Evolutionary conservation across 1,140 invertebrate species (phyloP).

Genomic region (Heliothis subflexa): DNA sequence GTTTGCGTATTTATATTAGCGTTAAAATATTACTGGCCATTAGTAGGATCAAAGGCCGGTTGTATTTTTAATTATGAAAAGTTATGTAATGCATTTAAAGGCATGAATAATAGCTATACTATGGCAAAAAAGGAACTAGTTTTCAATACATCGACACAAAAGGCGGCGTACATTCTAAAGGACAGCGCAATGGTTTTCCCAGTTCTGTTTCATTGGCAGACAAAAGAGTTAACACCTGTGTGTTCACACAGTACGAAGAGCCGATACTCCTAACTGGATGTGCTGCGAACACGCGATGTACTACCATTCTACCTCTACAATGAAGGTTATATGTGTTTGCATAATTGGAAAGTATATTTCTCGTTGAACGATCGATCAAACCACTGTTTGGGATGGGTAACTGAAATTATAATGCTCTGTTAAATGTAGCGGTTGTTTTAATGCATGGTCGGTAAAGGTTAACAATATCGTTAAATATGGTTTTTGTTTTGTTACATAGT

Average conservation of each 20-base stretch:
- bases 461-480: too few relatives aligned
- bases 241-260: background rate
- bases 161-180: background rate
- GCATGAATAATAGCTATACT: too few relatives aligned
- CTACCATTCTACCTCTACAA: too few relatives aligned
- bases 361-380: background rate
- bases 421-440: background rate
- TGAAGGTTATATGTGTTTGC: conserved; percentile 11
- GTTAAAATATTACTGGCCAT: background rate
- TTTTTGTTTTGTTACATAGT: too few relatives aligned
- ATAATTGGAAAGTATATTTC: conserved; percentile 16
- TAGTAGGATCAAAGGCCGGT: background rate
- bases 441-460: background rate
- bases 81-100: too few relatives aligned
- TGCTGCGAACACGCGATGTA: conserved; percentile 3
- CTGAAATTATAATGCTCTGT: too few relatives aligned
- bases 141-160: conserved; percentile 1
- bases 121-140: background rate
- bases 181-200: conserved; percentile 14
- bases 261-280: conserved; percentile 9
- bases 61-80: background rate
- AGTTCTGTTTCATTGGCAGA: conserved; percentile 10
- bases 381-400: background rate
- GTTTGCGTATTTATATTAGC: too few relatives aligned
- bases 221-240: conserved; percentile 25